phyloP scores from a whole-genome alignment of 2,113 vertebrate genomes.

The Pithys albifrons region DNA sequence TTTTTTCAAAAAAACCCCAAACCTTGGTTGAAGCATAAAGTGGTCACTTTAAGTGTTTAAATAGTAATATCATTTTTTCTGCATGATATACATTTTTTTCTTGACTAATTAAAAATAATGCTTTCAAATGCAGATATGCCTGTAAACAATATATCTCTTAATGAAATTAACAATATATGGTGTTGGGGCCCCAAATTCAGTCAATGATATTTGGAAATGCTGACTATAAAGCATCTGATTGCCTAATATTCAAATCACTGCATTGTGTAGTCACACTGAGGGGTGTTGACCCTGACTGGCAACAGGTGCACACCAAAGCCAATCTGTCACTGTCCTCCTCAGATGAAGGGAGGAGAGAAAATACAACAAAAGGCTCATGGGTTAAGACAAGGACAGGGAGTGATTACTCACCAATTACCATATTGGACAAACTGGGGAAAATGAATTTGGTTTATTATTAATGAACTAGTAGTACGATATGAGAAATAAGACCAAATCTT shows the following conservation, averaged over 20 bases:
- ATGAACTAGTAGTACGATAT: not conserved
- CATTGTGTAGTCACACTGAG: not conserved
- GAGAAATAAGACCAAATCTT: not conserved
- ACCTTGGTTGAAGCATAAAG: not conserved
- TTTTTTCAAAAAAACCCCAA: not conserved
- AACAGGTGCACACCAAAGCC: not conserved
- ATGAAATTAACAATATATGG: not conserved
- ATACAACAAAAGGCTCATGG: not conserved
- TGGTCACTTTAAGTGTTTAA: not conserved
- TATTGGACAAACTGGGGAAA: not conserved
- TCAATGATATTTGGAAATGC: not conserved
- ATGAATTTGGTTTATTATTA: not conserved
- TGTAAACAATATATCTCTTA: not conserved
- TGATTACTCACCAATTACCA: not conserved
- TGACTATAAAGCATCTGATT: not conserved
- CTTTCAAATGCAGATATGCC: not conserved
- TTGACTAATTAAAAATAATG: not conserved
- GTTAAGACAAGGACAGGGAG: not conserved
- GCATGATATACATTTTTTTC: not conserved
- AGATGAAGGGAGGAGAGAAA: not conserved
- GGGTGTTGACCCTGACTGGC: not conserved
- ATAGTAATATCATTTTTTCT: not conserved
- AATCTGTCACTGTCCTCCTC: not conserved
- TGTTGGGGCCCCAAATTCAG: not conserved
- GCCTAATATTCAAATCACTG: not conserved